Conservation (phyloP, 2,797 vertebrate species). For the Botia kubotai region DNA sequence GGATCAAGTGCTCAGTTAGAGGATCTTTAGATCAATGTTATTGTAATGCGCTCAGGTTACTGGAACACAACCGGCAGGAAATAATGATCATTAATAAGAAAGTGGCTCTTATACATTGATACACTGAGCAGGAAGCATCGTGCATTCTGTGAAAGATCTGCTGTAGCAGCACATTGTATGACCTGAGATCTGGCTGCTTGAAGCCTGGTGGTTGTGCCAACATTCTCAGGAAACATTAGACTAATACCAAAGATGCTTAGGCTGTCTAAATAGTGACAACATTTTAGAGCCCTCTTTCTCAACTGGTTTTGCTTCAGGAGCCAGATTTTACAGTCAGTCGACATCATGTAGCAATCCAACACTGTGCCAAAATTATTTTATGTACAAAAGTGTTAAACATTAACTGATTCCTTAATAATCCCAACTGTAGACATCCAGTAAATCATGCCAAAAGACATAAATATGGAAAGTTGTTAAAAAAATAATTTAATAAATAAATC, state of each 20-base stretch:
- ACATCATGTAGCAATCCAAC: too few relatives aligned
- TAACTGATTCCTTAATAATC: too few relatives aligned
- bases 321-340: too few relatives aligned
- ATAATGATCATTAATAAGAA: conserved; percentile 62
- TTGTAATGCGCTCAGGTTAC: conserved; percentile 63
- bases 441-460: too few relatives aligned
- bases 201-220: neutral
- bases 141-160: neutral
- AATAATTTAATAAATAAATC: too few relatives aligned
- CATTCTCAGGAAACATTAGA: neutral
- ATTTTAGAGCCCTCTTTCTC: too few relatives aligned
- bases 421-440: too few relatives aligned
- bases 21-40: conserved; percentile 73
- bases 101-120: conserved; percentile 39
- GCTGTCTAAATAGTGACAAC: neutral
- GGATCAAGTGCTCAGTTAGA: conserved; percentile 75
- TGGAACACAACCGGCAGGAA: conserved; percentile 57
- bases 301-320: too few relatives aligned
- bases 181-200: neutral
- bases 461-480: too few relatives aligned
- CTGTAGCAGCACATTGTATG: neutral
- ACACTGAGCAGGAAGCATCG: conserved; percentile 20
- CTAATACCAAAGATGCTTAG: neutral
- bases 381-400: too few relatives aligned
- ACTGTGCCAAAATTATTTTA: too few relatives aligned